Evolutionary conservation across 2,888 invertebrate genomes (phyloP).

Genomic region (Leucoptera coffeella): DNA sequence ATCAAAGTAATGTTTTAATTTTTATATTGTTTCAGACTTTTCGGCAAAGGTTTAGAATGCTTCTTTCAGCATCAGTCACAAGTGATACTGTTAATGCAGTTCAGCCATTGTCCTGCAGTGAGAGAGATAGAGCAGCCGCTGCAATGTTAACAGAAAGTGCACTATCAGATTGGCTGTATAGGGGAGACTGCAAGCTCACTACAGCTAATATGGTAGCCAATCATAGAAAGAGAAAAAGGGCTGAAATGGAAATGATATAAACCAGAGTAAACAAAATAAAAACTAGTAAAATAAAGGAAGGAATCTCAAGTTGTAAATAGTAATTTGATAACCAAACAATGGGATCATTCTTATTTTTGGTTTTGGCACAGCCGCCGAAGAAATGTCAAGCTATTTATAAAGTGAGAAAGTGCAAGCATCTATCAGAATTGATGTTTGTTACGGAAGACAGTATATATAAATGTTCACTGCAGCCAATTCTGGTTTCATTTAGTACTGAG

Average conservation of each 20-base stretch:
- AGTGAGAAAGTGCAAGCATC: conserved; percentile 14
- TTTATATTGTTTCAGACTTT: conserved; percentile 68
- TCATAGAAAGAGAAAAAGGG: conserved; percentile 65
- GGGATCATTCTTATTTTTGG: conserved; percentile 11
- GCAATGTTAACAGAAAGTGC: conserved; percentile 59
- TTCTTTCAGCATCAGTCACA: conserved; percentile 80
- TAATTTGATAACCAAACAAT: conserved; percentile 14
- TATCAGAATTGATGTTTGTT: conserved; percentile 10
- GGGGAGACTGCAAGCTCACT: conserved; percentile 59
- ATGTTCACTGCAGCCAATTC: conserved; percentile 12
- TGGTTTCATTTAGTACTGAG: conserved; percentile 13
- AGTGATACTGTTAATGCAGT: conserved; percentile 53
- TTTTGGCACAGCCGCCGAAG: conserved; percentile 5
- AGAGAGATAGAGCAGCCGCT: conserved; percentile 58
- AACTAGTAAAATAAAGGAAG: too few relatives aligned
- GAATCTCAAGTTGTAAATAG: too few relatives aligned
- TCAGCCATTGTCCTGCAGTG: conserved; percentile 59
- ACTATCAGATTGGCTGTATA: conserved; percentile 58
- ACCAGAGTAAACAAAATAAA: too few relatives aligned
- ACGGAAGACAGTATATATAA: conserved; percentile 17
- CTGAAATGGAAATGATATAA: conserved; percentile 45
- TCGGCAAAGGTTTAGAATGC: conserved; percentile 68
- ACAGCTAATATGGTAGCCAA: conserved; percentile 66
- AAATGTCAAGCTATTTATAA: conserved; percentile 19
- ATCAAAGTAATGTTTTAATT: too few relatives aligned